Evolutionary conservation across 2,797 vertebrate genomes (phyloP).

Genomic region (Sorex maritimensis): DNA sequence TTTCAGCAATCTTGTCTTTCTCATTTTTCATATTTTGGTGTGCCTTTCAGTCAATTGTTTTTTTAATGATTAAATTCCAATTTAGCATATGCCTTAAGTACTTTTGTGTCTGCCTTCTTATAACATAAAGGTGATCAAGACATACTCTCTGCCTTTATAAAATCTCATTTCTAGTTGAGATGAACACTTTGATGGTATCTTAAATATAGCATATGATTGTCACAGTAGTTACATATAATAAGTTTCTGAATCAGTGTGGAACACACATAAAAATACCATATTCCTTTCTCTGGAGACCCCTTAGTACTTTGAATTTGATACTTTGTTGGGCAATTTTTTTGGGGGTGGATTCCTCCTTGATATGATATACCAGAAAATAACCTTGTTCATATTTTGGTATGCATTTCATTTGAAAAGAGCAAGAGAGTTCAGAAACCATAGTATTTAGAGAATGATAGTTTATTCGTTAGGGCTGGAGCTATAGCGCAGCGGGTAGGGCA

Average conservation of each 20-base stretch:
- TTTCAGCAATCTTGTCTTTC: background rate
- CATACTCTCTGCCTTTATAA: background rate
- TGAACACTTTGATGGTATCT: background rate
- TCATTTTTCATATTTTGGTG: background rate
- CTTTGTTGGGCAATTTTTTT: background rate
- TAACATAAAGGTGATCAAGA: background rate
- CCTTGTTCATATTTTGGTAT: background rate
- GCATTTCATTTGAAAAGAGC: conserved; percentile 52
- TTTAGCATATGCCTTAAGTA: background rate
- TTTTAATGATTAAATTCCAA: background rate
- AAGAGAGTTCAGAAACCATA: conserved; percentile 13
- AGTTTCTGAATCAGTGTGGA: background rate
- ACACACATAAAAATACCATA: too few species aligned
- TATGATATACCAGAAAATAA: background rate
- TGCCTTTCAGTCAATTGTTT: background rate
- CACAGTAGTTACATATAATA: background rate
- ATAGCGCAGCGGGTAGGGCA: background rate
- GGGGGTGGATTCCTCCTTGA: background rate
- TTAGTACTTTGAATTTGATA: background rate
- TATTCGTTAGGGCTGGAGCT: background rate
- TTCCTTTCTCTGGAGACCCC: background rate
- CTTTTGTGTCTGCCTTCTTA: background rate
- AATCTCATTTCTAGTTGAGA: background rate
- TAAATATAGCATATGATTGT: background rate
- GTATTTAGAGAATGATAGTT: conserved; percentile 14